A percentile compares a stretch with the other conserved stretches of the same genome.
Conservation (phyloP, 1,140 invertebrate species). For the Nasonia longicornis region DNA sequence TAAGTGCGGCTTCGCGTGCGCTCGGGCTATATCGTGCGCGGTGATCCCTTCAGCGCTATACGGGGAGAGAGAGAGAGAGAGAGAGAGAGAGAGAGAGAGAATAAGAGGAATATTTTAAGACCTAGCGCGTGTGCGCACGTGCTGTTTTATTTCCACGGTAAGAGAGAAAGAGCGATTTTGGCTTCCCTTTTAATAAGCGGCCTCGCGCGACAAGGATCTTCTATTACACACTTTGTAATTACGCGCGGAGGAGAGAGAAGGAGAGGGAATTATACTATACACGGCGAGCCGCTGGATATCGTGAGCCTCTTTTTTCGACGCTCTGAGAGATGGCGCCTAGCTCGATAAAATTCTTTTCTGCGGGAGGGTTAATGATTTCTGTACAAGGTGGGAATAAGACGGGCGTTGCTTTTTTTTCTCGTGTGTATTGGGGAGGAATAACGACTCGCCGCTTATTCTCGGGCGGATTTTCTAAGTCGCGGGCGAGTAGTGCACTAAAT, state of each 20-base stretch:
- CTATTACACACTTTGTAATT: slow-evolving; percentile 28
- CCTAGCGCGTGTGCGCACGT: neutral
- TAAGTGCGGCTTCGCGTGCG: slow-evolving; percentile 40
- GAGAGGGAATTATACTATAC: too few species aligned
- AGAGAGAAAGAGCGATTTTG: neutral
- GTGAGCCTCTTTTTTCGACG: too few species aligned
- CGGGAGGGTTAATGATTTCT: too few species aligned
- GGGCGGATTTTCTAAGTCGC: slow-evolving; percentile 45
- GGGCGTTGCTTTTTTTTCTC: neutral
- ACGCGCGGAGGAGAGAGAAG: neutral
- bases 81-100: neutral
- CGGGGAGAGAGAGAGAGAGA: neutral
- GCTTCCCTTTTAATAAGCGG: slow-evolving; percentile 4
- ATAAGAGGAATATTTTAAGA: slow-evolving; percentile 25
- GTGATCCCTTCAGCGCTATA: neutral
- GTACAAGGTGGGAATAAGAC: neutral
- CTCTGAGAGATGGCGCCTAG: too few species aligned
- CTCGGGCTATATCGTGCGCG: slow-evolving; percentile 12
- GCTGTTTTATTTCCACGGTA: neutral
- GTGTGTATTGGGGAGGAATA: too few species aligned
- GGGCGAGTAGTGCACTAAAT: slow-evolving; percentile 60
- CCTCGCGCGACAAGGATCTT: slow-evolving; percentile 14
- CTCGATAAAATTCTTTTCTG: too few species aligned
- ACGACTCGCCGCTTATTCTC: neutral
- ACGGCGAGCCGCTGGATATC: too few species aligned